Evolutionary conservation across 1,140 invertebrate species (phyloP).

Genomic region (Anthonomus grandis): DNA sequence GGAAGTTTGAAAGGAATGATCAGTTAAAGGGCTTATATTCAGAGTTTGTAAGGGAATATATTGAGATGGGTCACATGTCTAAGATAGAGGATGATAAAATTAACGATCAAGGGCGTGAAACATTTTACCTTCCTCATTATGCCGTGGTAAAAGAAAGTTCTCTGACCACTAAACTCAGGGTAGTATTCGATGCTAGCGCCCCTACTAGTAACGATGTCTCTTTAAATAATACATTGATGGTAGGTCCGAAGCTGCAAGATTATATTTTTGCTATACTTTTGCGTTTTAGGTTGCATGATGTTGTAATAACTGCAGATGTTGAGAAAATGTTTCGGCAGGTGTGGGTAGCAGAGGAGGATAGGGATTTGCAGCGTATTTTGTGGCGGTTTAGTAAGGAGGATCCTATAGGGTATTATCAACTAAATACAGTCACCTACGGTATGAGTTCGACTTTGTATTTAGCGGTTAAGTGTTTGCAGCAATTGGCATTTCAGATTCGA

Average conservation of each 20-base stretch:
- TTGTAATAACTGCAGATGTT: constrained; percentile 47
- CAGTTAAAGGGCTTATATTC: constrained; percentile 20
- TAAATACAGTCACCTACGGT: constrained; percentile 40
- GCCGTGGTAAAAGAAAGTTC: too few species aligned
- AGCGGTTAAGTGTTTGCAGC: constrained; percentile 40
- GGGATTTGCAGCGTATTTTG: constrained; percentile 39
- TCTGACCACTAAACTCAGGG: too few species aligned
- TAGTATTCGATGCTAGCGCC: constrained; percentile 34
- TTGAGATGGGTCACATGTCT: constrained; percentile 35
- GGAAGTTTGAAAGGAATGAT: neutral
- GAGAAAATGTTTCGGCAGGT: constrained; percentile 47
- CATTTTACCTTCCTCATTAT: constrained; percentile 49
- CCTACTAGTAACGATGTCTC: constrained; percentile 43
- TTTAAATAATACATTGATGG: constrained; percentile 44
- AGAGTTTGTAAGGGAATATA: constrained; percentile 39
- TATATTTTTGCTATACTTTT: constrained; percentile 39
- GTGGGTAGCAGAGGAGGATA: constrained; percentile 32
- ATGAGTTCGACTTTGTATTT: constrained; percentile 40
- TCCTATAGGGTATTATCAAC: constrained; percentile 7
- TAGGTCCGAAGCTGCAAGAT: constrained; percentile 46
- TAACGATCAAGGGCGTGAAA: constrained; percentile 1
- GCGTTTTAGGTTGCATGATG: constrained; percentile 37
- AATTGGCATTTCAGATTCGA: constrained; percentile 35
- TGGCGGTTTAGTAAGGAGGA: constrained; percentile 18
- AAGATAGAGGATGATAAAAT: constrained; percentile 11